Base-by-base conservation (phyloP, 2,113 vertebrate species). In the Scalopus aquaticus region DNA sequence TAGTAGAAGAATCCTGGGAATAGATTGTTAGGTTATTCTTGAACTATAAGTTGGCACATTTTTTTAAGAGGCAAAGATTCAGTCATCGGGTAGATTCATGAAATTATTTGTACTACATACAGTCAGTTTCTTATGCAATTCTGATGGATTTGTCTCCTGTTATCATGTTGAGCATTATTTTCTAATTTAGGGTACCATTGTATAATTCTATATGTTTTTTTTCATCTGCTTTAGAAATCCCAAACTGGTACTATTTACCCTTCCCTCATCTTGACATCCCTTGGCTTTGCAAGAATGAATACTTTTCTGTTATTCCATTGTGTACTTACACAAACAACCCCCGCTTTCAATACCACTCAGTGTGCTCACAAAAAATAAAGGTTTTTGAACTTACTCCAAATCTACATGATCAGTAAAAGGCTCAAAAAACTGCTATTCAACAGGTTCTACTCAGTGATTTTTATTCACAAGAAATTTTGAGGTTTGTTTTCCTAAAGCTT, bases 1-100 rank as follows among this genome's bases (percentile, higher is more conserved):
- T 88, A 96, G 62, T 78, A 44, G 8, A 10, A 56, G 86, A 26
- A 67, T 85, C 39, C 69, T 93, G 87, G 85, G 51, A 46, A 64
- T 72, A 85, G 64, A 85, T 70, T 90, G 73, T 37, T 42, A 69
- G 65, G 46, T 42, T 42, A 67, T 8, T 86, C 64, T 79, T 62
- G 24, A 78, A 86, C n/a, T 24, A 35, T n/a, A 67, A 39, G 32
- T 51, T 51, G 42, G 13, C 74, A 42, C 8, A 44, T 82, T 82
- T 10, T 65, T 88, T 94, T 95, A 39, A 67, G 64, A 62, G 42
- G 26, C 65, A 56, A 60, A 78, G 49, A 89, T 85, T 88, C 17
- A 58, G 15, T 26, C 26, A 35, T 56, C 49, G 70, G 46, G 46
- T 60, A 89, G 70, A 93, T 80, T 87, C 35, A 44, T 81, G 28